phyloP scores from a whole-genome alignment of 2,888 invertebrate genomes.

The Eucriotettix oculatus region DNA sequence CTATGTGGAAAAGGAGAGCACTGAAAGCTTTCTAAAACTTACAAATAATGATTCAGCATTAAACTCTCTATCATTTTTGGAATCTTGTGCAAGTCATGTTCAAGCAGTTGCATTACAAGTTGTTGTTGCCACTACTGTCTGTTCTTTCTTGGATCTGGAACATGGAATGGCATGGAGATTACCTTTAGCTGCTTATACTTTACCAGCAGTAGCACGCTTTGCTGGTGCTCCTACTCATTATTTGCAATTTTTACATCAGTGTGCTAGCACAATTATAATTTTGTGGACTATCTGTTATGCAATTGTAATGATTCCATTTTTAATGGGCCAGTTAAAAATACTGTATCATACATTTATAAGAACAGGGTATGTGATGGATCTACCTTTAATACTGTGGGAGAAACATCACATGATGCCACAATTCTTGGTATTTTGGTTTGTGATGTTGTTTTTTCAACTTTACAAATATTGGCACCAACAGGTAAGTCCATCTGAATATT shows the following conservation, averaged over 20 bases:
- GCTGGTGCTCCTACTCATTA: slow-evolving; percentile 24
- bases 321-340: slow-evolving; percentile 21
- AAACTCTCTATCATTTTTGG: neutral
- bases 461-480: slow-evolving; percentile 14
- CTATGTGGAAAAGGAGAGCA: slow-evolving; percentile 23
- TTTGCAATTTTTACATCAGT: slow-evolving; percentile 26
- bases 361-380: slow-evolving; percentile 19
- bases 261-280: slow-evolving; percentile 25
- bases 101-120: slow-evolving; percentile 23
- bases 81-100: slow-evolving; percentile 15
- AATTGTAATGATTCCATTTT: slow-evolving; percentile 23
- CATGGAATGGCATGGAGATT: slow-evolving; percentile 15
- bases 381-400: slow-evolving; percentile 24
- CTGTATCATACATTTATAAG: slow-evolving; percentile 18
- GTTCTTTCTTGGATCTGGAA: slow-evolving; percentile 13
- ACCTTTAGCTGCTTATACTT: slow-evolving; percentile 26
- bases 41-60: neutral
- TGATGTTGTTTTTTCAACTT: slow-evolving; percentile 26
- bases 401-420: slow-evolving; percentile 28
- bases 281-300: slow-evolving; percentile 25
- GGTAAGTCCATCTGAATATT: neutral
- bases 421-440: slow-evolving; percentile 31
- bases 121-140: slow-evolving; percentile 21
- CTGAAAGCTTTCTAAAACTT: neutral
- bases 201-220: slow-evolving; percentile 30